Percentiles rank a stretch among this genome's conserved stretches.
phyloP scores from a whole-genome alignment of 2,888 invertebrate genomes.

The Drosophila suboccidentalis region DNA sequence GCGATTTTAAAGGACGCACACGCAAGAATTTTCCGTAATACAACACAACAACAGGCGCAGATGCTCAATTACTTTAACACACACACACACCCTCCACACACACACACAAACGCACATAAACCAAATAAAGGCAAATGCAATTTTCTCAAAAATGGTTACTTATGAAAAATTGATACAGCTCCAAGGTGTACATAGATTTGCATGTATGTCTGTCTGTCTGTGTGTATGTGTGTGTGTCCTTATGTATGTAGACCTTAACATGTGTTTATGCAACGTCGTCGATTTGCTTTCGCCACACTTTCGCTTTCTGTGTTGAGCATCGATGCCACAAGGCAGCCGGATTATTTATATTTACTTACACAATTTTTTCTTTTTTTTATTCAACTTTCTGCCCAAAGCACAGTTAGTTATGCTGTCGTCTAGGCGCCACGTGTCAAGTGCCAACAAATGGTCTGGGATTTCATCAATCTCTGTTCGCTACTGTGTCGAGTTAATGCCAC shows the following conservation, averaged over 20 bases:
- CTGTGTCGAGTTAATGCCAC: conserved; percentile 2
- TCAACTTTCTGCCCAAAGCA: conserved; percentile 24
- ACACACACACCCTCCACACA: conserved; percentile 6
- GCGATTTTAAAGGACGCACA: conserved; percentile 34
- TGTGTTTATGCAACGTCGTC: conserved; percentile 29
- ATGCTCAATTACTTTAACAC: conserved; percentile 52
- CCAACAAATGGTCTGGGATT: conserved; percentile 42
- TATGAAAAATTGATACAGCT: conserved; percentile 72
- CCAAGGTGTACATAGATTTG: conserved; percentile 26
- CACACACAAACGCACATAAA: conserved; percentile 25
- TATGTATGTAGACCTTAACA: conserved; percentile 16
- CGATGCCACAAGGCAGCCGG: conserved; percentile 52
- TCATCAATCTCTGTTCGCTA: conserved; percentile 49
- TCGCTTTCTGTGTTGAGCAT: conserved; percentile 11
- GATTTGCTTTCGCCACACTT: conserved; percentile 32
- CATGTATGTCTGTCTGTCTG: not conserved
- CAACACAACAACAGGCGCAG: conserved; percentile 26
- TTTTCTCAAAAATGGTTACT: conserved; percentile 75
- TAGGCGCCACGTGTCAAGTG: conserved; percentile 42
- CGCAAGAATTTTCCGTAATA: conserved; percentile 32
- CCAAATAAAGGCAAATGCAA: conserved; percentile 74
- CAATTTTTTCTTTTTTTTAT: conserved; percentile 9
- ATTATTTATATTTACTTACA: conserved; percentile 73
- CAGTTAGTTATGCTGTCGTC: conserved; percentile 43
- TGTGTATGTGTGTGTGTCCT: conserved; percentile 5